Percentiles rank a stretch among this genome's conserved stretches.
Conservation (phyloP, 2,888 invertebrate genomes). For the Epinotia brunnichana region DNA sequence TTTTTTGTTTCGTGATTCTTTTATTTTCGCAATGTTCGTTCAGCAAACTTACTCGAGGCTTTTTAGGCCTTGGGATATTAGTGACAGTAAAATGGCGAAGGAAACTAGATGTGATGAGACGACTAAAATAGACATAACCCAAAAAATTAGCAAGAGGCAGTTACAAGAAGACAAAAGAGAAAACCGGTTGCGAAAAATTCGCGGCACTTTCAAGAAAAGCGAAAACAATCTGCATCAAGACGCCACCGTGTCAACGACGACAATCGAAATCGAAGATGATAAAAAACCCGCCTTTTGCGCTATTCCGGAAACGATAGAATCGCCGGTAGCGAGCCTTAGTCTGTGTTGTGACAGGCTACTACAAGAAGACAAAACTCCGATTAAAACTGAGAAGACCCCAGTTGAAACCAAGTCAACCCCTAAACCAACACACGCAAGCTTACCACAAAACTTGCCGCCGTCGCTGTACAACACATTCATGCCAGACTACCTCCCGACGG, state of each 20-base stretch:
- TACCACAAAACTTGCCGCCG: slow-evolving; percentile 35
- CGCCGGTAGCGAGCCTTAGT: slow-evolving; percentile 72
- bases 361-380: slow-evolving; percentile 52
- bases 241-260: slow-evolving; percentile 84
- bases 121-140: slow-evolving; percentile 51
- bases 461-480: slow-evolving; percentile 59
- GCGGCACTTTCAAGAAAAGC: slow-evolving; percentile 71
- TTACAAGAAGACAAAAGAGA: slow-evolving; percentile 67
- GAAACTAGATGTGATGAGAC: slow-evolving; percentile 52
- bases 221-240: slow-evolving; percentile 77
- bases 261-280: slow-evolving; percentile 63
- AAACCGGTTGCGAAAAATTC: slow-evolving; percentile 75
- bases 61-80: slow-evolving; percentile 86
- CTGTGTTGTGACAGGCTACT: slow-evolving; percentile 73
- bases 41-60: slow-evolving; percentile 79
- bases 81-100: slow-evolving; percentile 59
- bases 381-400: slow-evolving; percentile 49
- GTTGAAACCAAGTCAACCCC: slow-evolving; percentile 17
- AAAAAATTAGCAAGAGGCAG: slow-evolving; percentile 59
- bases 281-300: slow-evolving; percentile 46
- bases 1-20: slow-evolving; percentile 44
- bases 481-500: slow-evolving; percentile 71
- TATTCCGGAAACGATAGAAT: slow-evolving; percentile 51
- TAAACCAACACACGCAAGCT: slow-evolving; percentile 41
- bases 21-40: slow-evolving; percentile 60